Evolutionary conservation across 1,140 invertebrate species (phyloP).

Genomic region (Hylyphantes graminicola): DNA sequence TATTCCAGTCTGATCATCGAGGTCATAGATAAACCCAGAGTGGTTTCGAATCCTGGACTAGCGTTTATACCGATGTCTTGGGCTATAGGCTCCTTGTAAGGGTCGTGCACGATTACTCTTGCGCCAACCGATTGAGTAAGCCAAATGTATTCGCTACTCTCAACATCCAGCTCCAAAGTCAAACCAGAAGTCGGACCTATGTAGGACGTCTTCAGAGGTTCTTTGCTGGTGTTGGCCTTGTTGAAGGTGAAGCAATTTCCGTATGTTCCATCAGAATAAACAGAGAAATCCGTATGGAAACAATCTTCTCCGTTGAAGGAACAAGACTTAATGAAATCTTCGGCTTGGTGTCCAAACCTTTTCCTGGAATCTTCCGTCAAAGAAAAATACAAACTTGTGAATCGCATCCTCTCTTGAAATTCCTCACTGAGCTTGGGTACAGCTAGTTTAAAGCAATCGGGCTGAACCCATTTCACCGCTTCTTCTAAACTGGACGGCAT

Average conservation of each 20-base stretch:
- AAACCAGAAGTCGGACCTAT: constrained; percentile 63
- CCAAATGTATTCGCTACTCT: constrained; percentile 66
- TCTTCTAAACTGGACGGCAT: background rate
- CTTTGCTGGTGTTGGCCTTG: background rate
- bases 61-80: constrained; percentile 68
- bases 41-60: constrained; percentile 65
- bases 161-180: constrained; percentile 66
- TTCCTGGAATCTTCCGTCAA: background rate
- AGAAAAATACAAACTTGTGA: background rate
- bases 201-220: constrained; percentile 14
- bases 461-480: background rate
- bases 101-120: constrained; percentile 67
- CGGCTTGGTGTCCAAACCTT: constrained; percentile 36
- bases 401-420: background rate
- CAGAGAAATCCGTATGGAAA: background rate
- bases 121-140: constrained; percentile 65
- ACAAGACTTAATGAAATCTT: constrained; percentile 23
- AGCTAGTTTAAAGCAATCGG: background rate
- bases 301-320: constrained; percentile 38
- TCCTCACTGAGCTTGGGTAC: background rate
- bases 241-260: constrained; percentile 54
- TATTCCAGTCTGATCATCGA: constrained; percentile 3
- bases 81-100: constrained; percentile 66
- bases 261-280: background rate
- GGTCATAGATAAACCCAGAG: constrained; percentile 63